phyloP scores from a whole-genome alignment of 1,140 invertebrate genomes.

The Rhopalosiphum maidis region DNA sequence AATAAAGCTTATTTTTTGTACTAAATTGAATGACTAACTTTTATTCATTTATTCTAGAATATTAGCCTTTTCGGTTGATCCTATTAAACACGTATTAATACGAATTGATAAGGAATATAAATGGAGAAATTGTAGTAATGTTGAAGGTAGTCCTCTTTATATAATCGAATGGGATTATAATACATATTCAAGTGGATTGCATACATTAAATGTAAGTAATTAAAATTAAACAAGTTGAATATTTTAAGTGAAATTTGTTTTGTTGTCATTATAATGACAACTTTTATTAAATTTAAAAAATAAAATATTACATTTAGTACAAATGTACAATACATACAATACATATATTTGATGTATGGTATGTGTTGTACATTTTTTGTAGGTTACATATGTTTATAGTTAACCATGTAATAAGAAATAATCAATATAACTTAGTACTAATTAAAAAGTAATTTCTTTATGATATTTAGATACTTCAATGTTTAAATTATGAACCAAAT shows the following conservation, averaged over 20 bases:
- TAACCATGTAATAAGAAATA: background rate
- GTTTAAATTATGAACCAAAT: background rate
- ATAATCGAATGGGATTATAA: slow-evolving; percentile 74
- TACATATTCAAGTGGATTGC: slow-evolving; percentile 72
- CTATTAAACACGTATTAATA: slow-evolving; percentile 71
- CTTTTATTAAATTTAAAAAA: background rate
- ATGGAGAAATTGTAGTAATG: slow-evolving; percentile 70
- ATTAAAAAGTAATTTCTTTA: background rate
- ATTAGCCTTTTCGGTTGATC: slow-evolving; percentile 75
- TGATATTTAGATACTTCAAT: background rate
- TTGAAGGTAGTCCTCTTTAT: slow-evolving; percentile 74
- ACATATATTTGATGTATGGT: background rate
- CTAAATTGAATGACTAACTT: background rate
- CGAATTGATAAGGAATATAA: slow-evolving; percentile 69
- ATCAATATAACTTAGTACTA: background rate
- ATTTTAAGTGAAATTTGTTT: background rate
- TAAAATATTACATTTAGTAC: background rate
- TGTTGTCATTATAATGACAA: background rate
- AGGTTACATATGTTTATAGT: background rate
- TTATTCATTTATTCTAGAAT: slow-evolving; percentile 66
- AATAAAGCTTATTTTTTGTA: background rate
- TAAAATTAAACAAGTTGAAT: background rate
- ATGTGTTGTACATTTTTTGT: background rate
- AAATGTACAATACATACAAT: too few relatives aligned
- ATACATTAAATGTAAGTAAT: slow-evolving; percentile 71